Conservation (phyloP, 2,113 vertebrate genomes). For the Girardinichthys multiradiatus region DNA sequence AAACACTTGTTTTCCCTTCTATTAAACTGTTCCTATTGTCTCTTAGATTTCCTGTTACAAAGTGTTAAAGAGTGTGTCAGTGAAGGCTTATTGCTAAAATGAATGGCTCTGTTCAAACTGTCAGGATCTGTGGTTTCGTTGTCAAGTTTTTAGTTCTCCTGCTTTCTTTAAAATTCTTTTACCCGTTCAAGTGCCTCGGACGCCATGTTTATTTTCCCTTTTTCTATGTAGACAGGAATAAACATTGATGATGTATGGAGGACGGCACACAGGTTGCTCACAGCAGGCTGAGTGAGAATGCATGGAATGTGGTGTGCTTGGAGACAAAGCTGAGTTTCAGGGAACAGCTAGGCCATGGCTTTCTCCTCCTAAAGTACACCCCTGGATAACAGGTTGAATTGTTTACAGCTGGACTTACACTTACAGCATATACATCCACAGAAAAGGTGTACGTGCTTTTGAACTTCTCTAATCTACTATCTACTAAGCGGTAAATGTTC, state of each 20-base stretch:
- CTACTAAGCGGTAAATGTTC: not conserved
- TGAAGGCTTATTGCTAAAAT: conserved; percentile 20
- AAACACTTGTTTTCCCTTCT: conserved; percentile 37
- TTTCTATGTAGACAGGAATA: not conserved
- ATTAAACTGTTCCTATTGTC: conserved; percentile 29
- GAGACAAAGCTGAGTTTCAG: no score
- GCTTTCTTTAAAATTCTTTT: not conserved
- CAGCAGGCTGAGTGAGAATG: no score
- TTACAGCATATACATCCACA: not conserved
- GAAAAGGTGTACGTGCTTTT: not conserved
- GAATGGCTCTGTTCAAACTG: not conserved
- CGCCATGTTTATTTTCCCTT: not conserved
- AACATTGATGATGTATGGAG: no score
- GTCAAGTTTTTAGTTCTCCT: not conserved
- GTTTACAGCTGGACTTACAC: not conserved
- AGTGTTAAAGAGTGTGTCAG: conserved; percentile 17
- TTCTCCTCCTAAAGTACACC: not conserved
- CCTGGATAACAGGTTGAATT: not conserved
- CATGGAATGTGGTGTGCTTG: not conserved
- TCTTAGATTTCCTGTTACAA: conserved; percentile 40
- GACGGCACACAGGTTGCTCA: no score
- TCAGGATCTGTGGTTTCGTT: not conserved
- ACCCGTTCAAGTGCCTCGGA: not conserved
- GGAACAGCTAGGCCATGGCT: not conserved
- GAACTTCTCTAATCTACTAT: not conserved